phyloP scores from a whole-genome alignment of 2,797 vertebrate genomes.

The Lophotriccus pileatus region DNA sequence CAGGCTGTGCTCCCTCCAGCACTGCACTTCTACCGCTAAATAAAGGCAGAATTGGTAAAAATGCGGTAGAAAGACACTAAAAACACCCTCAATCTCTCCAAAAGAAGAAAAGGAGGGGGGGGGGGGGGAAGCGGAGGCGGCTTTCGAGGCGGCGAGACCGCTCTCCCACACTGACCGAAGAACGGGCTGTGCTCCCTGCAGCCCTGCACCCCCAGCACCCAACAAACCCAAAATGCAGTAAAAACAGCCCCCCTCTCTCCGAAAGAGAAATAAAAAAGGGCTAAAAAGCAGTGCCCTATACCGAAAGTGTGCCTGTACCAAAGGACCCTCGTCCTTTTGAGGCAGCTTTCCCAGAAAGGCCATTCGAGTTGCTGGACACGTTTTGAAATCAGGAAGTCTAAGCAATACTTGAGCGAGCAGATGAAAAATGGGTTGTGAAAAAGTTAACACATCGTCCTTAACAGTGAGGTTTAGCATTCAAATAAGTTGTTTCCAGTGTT shows the following conservation, averaged over 20 bases:
- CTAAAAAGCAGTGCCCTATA: neutral
- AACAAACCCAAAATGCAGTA: neutral
- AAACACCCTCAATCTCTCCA: neutral
- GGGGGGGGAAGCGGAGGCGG: neutral
- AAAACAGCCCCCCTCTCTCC: neutral
- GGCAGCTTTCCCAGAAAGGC: neutral
- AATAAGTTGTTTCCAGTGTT: neutral
- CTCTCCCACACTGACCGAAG: fast-evolving
- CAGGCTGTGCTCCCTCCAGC: neutral
- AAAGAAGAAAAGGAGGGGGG: neutral
- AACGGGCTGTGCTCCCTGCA: neutral
- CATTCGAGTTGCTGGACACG: neutral
- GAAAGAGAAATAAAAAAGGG: fast-evolving
- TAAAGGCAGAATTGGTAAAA: neutral
- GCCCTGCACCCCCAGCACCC: neutral
- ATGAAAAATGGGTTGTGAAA: neutral
- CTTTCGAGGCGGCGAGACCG: neutral
- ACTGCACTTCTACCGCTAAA: neutral
- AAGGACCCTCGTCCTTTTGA: neutral
- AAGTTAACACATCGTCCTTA: neutral
- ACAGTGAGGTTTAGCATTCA: neutral
- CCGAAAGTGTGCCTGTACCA: fast-evolving
- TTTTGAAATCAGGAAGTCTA: slow-evolving; percentile 39
- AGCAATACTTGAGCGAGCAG: neutral
- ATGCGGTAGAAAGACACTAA: neutral